These are phyloP conservation scores for Gallinago solitaria DNA, from an alignment of 2,797 vertebrate genomes.

Conservation along the genomic window DNA sequence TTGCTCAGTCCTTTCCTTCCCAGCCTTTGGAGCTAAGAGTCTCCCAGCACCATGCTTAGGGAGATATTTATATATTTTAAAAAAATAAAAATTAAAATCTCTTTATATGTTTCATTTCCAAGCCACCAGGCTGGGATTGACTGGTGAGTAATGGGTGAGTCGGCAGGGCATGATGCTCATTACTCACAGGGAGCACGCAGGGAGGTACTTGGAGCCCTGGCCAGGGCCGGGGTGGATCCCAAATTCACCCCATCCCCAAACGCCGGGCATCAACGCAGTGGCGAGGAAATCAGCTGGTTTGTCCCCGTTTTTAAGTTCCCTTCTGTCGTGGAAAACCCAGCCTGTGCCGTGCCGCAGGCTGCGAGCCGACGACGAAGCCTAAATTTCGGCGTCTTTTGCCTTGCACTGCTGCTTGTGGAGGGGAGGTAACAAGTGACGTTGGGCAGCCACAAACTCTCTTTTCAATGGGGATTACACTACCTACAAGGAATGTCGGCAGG, in stretches of 20 bases:
- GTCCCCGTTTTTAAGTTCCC: neutral
- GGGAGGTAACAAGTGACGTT: conserved; percentile 25
- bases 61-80: neutral
- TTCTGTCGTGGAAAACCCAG: neutral
- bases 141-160: conserved; percentile 45
- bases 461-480: conserved; percentile 52
- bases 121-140: conserved; percentile 18
- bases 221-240: neutral
- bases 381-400: neutral
- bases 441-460: conserved; percentile 23
- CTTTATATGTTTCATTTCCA: conserved; percentile 1
- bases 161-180: conserved; percentile 32
- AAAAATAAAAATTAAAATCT: neutral
- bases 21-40: neutral
- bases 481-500: conserved; percentile 57
- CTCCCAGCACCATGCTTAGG: neutral
- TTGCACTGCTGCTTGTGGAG: conserved; percentile 1
- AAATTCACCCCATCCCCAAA: neutral
- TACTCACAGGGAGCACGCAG: conserved; percentile 24
- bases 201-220: conserved; percentile 26
- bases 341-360: neutral
- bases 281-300: fast-evolving
- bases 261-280: neutral
- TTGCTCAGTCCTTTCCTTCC: neutral
- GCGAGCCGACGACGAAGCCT: neutral